phyloP scores from a whole-genome alignment of 2,888 invertebrate genomes.

The Sipunculus nudus region DNA sequence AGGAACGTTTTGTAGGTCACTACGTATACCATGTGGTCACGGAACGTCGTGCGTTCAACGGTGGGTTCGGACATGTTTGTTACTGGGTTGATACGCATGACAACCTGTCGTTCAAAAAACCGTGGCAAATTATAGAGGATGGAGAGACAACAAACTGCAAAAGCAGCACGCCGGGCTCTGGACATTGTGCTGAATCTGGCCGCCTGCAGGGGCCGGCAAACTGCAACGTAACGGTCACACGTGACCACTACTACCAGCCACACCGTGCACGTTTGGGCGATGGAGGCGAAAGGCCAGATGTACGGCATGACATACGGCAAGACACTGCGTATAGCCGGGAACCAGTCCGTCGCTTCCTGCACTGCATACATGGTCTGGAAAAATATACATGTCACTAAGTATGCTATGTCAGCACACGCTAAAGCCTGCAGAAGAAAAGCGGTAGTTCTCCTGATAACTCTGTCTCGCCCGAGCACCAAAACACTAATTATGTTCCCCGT shows the following conservation, averaged over 20 bases:
- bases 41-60: constrained; percentile 13
- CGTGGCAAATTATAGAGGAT: constrained; percentile 38
- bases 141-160: constrained; percentile 27
- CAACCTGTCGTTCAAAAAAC: constrained; percentile 32
- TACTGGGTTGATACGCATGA: background rate
- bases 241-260: constrained; percentile 41
- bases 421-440: constrained; percentile 38
- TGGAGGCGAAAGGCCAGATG: constrained; percentile 37
- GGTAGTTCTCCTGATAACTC: constrained; percentile 32
- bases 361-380: constrained; percentile 36
- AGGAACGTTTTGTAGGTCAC: constrained; percentile 34
- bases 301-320: constrained; percentile 36
- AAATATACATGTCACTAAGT: constrained; percentile 36
- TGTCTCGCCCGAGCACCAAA: constrained; percentile 36
- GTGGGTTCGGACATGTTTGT: constrained; percentile 12
- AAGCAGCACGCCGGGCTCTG: constrained; percentile 24
- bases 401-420: constrained; percentile 33
- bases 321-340: constrained; percentile 11
- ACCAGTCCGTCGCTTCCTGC: constrained; percentile 19
- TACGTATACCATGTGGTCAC: constrained; percentile 26
- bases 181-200: constrained; percentile 33
- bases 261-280: constrained; percentile 39
- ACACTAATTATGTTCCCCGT: constrained; percentile 34
- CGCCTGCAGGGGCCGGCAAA: constrained; percentile 35
- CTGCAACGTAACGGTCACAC: constrained; percentile 38